Evolutionary conservation across 2,113 vertebrate species (phyloP).

Genomic region (Vulpes lagopus): DNA sequence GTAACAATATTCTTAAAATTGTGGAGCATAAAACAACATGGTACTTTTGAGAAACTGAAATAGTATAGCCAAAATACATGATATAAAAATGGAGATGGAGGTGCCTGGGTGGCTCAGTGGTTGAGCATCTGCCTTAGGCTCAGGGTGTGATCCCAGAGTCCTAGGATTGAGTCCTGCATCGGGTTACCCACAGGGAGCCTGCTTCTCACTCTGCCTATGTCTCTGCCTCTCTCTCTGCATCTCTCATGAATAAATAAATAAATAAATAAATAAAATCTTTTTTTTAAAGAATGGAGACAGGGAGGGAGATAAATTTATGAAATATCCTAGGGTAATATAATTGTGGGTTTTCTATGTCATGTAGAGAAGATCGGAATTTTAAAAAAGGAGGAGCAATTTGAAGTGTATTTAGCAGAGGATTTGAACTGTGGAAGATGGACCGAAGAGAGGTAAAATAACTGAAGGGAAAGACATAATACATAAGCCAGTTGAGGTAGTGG

Average conservation of each 20-base stretch:
- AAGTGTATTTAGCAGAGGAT: conserved; percentile 33
- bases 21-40: background rate
- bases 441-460: background rate
- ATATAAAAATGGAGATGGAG: background rate
- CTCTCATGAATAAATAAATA: too few species aligned
- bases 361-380: background rate
- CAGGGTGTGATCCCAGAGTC: too few species aligned
- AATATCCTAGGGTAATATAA: background rate
- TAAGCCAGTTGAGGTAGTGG: background rate
- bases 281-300: background rate
- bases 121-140: too few species aligned
- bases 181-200: too few species aligned
- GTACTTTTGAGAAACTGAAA: background rate
- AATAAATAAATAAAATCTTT: too few species aligned
- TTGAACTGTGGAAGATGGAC: background rate
- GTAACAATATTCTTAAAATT: conserved; percentile 3
- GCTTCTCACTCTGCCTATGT: too few species aligned
- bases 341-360: background rate
- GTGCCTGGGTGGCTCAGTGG: too few species aligned
- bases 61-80: background rate
- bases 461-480: background rate
- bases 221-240: too few species aligned
- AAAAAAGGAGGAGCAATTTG: background rate
- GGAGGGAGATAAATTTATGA: background rate
- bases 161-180: too few species aligned